Evolutionary conservation across 2,797 vertebrate genomes (phyloP).

Genomic region (Cynopterus sphinx): DNA sequence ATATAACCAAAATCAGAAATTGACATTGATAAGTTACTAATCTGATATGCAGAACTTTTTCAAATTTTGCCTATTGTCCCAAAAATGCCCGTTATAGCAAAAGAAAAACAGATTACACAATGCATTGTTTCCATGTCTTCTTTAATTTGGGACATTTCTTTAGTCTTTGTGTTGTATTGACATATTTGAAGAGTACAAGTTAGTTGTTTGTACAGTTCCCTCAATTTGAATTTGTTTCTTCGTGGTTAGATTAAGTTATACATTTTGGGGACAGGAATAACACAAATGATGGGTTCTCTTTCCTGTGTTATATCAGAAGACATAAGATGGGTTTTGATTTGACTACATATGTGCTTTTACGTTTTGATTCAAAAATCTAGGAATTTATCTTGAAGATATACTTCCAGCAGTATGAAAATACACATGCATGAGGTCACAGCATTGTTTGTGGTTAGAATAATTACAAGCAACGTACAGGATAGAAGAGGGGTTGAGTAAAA

Average conservation of each 20-base stretch:
- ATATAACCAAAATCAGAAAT: neutral
- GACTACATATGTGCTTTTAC: neutral
- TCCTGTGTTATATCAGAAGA: neutral
- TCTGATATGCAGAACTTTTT: neutral
- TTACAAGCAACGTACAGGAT: neutral
- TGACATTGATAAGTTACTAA: neutral
- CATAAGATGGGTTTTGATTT: neutral
- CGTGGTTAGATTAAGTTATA: neutral
- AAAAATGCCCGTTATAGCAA: neutral
- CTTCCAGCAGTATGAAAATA: neutral
- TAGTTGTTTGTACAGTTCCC: neutral
- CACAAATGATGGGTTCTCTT: neutral
- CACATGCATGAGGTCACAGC: neutral
- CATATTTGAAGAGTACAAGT: slow-evolving; percentile 9
- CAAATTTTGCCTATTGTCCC: neutral
- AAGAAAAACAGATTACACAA: slow-evolving; percentile 2
- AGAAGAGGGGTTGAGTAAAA: neutral
- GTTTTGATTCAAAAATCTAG: slow-evolving; percentile 20
- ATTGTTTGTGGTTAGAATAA: neutral
- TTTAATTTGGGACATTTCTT: neutral
- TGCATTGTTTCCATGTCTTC: neutral
- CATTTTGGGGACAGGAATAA: neutral
- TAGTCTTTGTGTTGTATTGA: neutral
- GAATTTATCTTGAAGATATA: neutral
- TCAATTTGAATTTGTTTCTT: slow-evolving; percentile 24